These are phyloP conservation scores for Micronisus gabar DNA, from an alignment of 2,113 vertebrate species.

Conservation along the genomic window DNA sequence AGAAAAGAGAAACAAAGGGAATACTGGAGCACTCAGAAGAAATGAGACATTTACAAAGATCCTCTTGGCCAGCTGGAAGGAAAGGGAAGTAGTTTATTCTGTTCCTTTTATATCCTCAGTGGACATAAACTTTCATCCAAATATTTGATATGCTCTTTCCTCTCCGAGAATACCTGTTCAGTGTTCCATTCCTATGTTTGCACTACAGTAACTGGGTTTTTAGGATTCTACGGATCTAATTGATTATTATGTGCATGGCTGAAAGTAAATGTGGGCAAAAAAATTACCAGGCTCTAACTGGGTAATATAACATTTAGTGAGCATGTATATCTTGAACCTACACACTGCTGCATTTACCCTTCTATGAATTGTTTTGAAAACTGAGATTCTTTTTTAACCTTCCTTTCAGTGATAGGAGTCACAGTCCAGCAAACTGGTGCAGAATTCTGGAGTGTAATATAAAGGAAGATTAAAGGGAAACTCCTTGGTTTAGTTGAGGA, in stretches of 20 bases:
- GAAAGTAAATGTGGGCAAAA: background rate
- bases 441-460: background rate
- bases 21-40: background rate
- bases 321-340: background rate
- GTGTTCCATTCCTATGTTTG: background rate
- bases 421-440: background rate
- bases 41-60: background rate
- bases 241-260: background rate
- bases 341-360: background rate
- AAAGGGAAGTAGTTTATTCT: constrained; percentile 33
- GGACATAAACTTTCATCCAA: constrained; percentile 7
- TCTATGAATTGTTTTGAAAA: background rate
- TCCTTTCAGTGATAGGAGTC: background rate
- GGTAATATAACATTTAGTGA: background rate
- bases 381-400: background rate
- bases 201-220: background rate
- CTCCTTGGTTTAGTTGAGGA: background rate
- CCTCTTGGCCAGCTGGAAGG: background rate
- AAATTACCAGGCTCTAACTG: background rate
- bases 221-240: background rate
- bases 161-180: constrained; percentile 1
- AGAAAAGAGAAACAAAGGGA: constrained; percentile 12
- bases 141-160: constrained; percentile 36
- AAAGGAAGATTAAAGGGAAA: background rate
- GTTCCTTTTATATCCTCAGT: background rate